These are phyloP conservation scores for Chironex yamaguchii DNA, from an alignment of 30 jellyfish, hydroid and myxozoan genomes.

Conservation along the genomic window DNA sequence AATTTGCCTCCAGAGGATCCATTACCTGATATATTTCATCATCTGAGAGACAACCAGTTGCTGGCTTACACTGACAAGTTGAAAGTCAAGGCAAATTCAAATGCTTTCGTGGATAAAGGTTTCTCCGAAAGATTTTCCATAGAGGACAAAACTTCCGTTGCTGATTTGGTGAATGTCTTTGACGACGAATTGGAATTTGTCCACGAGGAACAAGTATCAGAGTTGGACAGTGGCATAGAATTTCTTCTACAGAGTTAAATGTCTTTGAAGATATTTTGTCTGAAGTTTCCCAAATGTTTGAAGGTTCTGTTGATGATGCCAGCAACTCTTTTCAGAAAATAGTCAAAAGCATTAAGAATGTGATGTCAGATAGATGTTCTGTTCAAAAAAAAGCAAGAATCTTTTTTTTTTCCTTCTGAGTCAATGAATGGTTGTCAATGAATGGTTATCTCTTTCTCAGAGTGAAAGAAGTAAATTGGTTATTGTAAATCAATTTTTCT, in stretches of 20 bases:
- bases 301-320: neutral
- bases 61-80: too few species aligned
- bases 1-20: too few species aligned
- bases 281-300: constrained; percentile 3
- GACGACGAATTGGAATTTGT: too few species aligned
- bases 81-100: too few species aligned
- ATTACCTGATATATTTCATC: too few species aligned
- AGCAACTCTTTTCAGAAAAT: neutral
- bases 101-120: too few species aligned
- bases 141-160: too few species aligned
- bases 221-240: too few species aligned
- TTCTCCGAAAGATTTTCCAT: too few species aligned
- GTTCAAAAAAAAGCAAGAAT: constrained; percentile 32
- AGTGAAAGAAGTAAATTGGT: neutral
- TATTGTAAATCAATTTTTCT: constrained; percentile 19
- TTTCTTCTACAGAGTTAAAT: constrained; percentile 23
- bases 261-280: constrained; percentile 4
- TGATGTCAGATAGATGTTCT: constrained; percentile 41
- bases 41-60: too few species aligned
- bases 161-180: too few species aligned
- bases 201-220: too few species aligned
- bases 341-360: constrained; percentile 17
- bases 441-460: constrained; percentile 7
- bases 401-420: constrained; percentile 12
- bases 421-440: constrained; percentile 5